Evolutionary conservation across 2,113 vertebrate species (phyloP).

Genomic region (Eira barbara): DNA sequence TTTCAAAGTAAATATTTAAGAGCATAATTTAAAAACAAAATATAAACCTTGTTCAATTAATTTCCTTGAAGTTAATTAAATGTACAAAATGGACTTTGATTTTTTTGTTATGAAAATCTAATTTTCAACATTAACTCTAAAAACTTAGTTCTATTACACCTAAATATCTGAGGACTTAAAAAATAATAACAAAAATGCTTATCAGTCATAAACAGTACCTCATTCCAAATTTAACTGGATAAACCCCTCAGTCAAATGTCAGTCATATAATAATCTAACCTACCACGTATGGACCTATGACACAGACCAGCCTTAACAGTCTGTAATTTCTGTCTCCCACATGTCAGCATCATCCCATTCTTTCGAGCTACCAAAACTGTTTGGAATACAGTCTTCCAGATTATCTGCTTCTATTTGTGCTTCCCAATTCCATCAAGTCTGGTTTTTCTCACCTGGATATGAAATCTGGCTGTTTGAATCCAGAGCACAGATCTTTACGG

Average conservation of each 20-base stretch:
- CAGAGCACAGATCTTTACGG: background rate
- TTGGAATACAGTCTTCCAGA: background rate
- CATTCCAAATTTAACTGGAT: background rate
- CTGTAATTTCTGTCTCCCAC: background rate
- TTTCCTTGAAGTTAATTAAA: background rate
- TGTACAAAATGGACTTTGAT: background rate
- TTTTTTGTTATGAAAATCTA: background rate
- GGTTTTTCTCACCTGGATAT: background rate
- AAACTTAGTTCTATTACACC: background rate
- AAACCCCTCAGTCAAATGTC: background rate
- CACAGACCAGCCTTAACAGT: background rate
- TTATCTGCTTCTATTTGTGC: background rate
- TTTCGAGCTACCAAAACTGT: background rate
- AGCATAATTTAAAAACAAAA: background rate
- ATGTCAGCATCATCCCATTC: background rate
- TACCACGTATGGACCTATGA: background rate
- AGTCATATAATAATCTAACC: background rate
- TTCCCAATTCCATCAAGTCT: background rate
- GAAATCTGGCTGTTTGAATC: background rate
- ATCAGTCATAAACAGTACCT: background rate
- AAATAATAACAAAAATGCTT: background rate
- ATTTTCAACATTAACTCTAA: background rate
- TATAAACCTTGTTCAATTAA: background rate
- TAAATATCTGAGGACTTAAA: background rate
- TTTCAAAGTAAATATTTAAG: background rate